A percentile compares a stretch with the other conserved stretches of the same genome.
Evolutionary conservation across 2,113 vertebrate genomes (phyloP).

Genomic region (Callopanchax toddi): DNA sequence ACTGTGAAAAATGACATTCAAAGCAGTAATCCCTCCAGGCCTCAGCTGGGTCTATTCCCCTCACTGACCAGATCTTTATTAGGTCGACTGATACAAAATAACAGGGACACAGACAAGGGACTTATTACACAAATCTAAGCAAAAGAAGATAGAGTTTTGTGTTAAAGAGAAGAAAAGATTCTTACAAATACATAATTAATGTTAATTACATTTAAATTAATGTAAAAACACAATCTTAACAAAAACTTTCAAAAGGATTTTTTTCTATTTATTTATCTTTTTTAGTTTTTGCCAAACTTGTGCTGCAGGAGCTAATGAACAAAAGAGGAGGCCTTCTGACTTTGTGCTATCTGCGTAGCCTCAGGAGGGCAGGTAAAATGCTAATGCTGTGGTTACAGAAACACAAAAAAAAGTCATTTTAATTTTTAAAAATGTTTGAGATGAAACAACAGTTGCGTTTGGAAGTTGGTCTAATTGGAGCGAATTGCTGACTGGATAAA

Average conservation of each 20-base stretch:
- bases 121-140: constrained; percentile 5
- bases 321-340: constrained; percentile 60
- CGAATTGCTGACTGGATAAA: constrained; percentile 68
- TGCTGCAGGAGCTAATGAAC: constrained; percentile 59
- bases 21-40: constrained; percentile 59
- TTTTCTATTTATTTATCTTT: constrained; percentile 36
- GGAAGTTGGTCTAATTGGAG: constrained; percentile 72
- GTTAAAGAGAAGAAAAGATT: neutral
- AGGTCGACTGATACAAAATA: constrained; percentile 19
- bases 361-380: constrained; percentile 4
- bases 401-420: constrained; percentile 54
- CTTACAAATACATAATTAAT: constrained; percentile 32
- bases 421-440: constrained; percentile 64
- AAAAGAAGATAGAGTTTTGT: neutral
- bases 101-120: constrained; percentile 5
- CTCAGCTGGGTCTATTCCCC: constrained; percentile 56
- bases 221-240: constrained; percentile 51
- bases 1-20: constrained; percentile 57
- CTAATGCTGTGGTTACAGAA: constrained; percentile 35
- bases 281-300: constrained; percentile 51
- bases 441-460: constrained; percentile 75
- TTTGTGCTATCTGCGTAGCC: constrained; percentile 41
- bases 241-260: constrained; percentile 28
- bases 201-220: constrained; percentile 34
- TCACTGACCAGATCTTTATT: constrained; percentile 39